Evolutionary conservation across 2,888 invertebrate genomes (phyloP).

Genomic region (Allacma fusca): DNA sequence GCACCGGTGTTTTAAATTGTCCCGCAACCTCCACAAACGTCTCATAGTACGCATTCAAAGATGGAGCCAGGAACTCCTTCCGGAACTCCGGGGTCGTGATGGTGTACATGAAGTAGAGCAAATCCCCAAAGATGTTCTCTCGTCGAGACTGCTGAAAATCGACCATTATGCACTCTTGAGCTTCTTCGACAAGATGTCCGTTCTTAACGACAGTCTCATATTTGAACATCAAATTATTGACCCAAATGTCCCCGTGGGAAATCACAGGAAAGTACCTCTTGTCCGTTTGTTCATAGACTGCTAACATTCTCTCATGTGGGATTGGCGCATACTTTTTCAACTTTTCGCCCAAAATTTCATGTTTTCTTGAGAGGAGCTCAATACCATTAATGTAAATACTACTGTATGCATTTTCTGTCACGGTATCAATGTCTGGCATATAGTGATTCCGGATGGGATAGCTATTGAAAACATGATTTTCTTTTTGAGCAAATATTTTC

Average conservation of each 20-base stretch:
- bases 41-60: slow-evolving; percentile 47
- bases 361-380: background rate
- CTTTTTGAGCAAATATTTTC: slow-evolving; percentile 1
- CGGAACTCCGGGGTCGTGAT: slow-evolving; percentile 54
- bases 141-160: slow-evolving; percentile 56
- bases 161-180: slow-evolving; percentile 47
- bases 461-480: slow-evolving; percentile 17
- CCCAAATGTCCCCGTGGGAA: slow-evolving; percentile 52
- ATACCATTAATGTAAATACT: background rate
- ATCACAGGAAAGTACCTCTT: slow-evolving; percentile 47
- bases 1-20: slow-evolving; percentile 1
- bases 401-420: too few species aligned
- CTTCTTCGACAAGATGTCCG: background rate
- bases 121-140: slow-evolving; percentile 53
- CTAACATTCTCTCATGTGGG: background rate
- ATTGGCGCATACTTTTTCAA: slow-evolving; percentile 3
- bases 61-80: slow-evolving; percentile 37
- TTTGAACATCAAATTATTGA: slow-evolving; percentile 40
- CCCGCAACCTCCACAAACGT: slow-evolving; percentile 28
- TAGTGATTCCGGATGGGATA: background rate
- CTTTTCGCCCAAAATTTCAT: slow-evolving; percentile 39
- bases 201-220: slow-evolving; percentile 7
- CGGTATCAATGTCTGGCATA: background rate
- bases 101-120: slow-evolving; percentile 53
- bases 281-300: slow-evolving; percentile 38